Conservation (phyloP, 2,888 invertebrate genomes). For the Caenorhabditis sp. region DNA sequence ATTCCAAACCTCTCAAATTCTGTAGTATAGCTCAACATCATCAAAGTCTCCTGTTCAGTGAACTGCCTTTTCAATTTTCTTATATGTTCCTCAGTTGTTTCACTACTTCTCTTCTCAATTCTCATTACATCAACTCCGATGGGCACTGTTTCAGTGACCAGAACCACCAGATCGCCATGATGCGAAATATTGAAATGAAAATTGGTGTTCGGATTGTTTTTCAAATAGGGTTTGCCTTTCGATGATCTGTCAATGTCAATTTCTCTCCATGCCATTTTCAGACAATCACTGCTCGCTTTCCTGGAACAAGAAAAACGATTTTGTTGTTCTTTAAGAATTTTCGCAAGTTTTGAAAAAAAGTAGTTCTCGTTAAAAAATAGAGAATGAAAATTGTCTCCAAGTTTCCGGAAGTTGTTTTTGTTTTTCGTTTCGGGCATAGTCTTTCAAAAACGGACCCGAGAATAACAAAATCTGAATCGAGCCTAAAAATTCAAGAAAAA, state of each 20-base stretch:
- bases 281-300: slow-evolving; percentile 15
- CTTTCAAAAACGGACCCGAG: too few relatives aligned
- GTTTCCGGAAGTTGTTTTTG: too few relatives aligned
- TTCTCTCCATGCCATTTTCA: slow-evolving; percentile 45
- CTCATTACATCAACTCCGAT: slow-evolving; percentile 69
- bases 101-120: slow-evolving; percentile 54
- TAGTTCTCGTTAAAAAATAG: too few relatives aligned
- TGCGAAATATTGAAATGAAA: slow-evolving; percentile 67
- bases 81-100: slow-evolving; percentile 32
- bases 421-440: too few relatives aligned
- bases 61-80: slow-evolving; percentile 36
- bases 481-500: too few relatives aligned
- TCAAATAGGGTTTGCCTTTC: slow-evolving; percentile 67
- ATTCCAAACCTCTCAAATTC: slow-evolving; percentile 21
- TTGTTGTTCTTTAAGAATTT: too few relatives aligned
- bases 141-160: slow-evolving; percentile 27
- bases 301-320: too few relatives aligned
- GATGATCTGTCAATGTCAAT: slow-evolving; percentile 57
- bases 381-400: too few relatives aligned
- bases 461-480: too few relatives aligned
- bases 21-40: slow-evolving; percentile 45
- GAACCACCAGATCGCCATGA: slow-evolving; percentile 69
- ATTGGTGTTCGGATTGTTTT: slow-evolving; percentile 20
- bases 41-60: slow-evolving; percentile 49
- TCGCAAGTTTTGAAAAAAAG: too few relatives aligned